A percentile compares a stretch with the other conserved stretches of the same genome.
These are phyloP conservation scores for Drosophila funebris DNA, from an alignment of 1,140 invertebrate species.

Conservation along the genomic window DNA sequence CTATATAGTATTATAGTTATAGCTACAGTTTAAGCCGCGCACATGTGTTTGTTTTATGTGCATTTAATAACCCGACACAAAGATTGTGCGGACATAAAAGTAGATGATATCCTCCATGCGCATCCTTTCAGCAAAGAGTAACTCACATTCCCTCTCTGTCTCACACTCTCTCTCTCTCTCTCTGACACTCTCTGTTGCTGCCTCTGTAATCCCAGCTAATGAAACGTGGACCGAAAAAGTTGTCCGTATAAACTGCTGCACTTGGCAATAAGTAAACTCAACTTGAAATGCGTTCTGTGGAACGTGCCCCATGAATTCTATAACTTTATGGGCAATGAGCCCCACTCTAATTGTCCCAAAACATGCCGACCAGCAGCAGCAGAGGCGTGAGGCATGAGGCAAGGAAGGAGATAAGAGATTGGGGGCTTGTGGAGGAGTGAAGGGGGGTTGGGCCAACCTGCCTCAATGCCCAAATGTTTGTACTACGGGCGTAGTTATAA, in stretches of 20 bases:
- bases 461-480: conserved; percentile 51
- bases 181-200: background rate
- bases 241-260: conserved; percentile 60
- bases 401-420: background rate
- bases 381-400: background rate
- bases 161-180: background rate
- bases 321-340: conserved; percentile 75
- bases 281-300: conserved; percentile 53
- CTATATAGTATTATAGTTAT: background rate
- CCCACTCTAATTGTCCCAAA: conserved; percentile 69
- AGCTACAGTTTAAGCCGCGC: background rate
- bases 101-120: conserved; percentile 1
- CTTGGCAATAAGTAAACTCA: conserved; percentile 63
- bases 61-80: conserved; percentile 19
- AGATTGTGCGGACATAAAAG: conserved; percentile 36
- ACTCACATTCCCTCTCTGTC: background rate
- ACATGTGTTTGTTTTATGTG: conserved; percentile 26
- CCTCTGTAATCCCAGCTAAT: conserved; percentile 59
- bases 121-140: conserved; percentile 4
- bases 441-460: conserved; percentile 1
- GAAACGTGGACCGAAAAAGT: conserved; percentile 61
- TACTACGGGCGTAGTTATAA: conserved; percentile 65
- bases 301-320: conserved; percentile 72
- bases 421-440: too few relatives aligned
- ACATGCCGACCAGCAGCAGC: conserved; percentile 16